phyloP scores from a whole-genome alignment of 2,888 invertebrate species.

The Pandemis cinnamomeana region DNA sequence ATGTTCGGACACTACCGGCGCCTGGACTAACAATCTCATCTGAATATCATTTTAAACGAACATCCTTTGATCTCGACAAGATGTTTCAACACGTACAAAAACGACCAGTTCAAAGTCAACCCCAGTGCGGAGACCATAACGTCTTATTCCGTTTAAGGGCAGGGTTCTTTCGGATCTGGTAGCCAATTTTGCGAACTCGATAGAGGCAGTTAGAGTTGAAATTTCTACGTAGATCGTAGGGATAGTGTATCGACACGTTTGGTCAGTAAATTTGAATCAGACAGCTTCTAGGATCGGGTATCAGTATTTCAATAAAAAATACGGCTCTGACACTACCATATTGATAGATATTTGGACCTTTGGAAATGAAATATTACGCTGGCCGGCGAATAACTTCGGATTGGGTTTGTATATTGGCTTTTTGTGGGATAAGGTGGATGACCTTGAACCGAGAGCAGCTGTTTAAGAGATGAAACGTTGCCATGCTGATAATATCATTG shows the following conservation, averaged over 20 bases:
- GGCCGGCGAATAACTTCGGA: constrained; percentile 19
- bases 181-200: constrained; percentile 14
- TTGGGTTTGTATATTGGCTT: constrained; percentile 23
- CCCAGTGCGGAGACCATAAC: neutral
- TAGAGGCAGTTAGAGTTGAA: constrained; percentile 37
- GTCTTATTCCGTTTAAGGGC: constrained; percentile 13
- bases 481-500: too few relatives aligned
- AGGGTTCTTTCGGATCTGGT: neutral
- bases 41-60: constrained; percentile 37
- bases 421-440: constrained; percentile 4
- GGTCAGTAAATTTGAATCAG: constrained; percentile 65
- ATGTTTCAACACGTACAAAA: constrained; percentile 21
- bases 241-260: constrained; percentile 52
- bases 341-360: constrained; percentile 52
- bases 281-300: constrained; percentile 56
- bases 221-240: constrained; percentile 41
- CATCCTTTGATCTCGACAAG: constrained; percentile 37
- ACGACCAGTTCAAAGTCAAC: constrained; percentile 6
- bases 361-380: constrained; percentile 37
- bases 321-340: constrained; percentile 57
- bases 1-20: constrained; percentile 2
- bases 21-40: constrained; percentile 18
- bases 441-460: constrained; percentile 1
- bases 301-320: constrained; percentile 69
- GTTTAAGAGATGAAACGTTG: neutral